Evolutionary conservation across 2,113 vertebrate species (phyloP), one percentile per base, ranked within the genome.

Genomic region (Pipa parva): DNA sequence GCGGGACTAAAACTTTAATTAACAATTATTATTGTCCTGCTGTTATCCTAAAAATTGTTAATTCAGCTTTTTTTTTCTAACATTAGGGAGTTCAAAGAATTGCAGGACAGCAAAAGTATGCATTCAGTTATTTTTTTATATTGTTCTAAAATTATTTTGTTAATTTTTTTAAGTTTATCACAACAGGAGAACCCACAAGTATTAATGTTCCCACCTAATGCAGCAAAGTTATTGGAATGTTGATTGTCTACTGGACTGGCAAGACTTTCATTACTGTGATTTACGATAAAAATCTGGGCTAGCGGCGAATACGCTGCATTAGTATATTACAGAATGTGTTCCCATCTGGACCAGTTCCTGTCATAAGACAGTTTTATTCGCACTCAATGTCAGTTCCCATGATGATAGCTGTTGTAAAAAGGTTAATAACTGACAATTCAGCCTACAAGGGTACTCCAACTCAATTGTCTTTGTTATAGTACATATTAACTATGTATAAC

Each of bases 11-110:
- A 46, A 37, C 42, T 60, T 59, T 68, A 59, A 68, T 68, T 68
- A 69, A 59, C 56, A 42, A 51, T 69, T 69, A 59, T 69, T 69
- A 69, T 69, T 60, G 57, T 51, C 56, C 56, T 69, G 56, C 45
- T 60, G 54, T 67, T 59, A 67, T 37, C 26, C 24, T 52, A 61
- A 42, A 52, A 60, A 60, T 56, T 21, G 21, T 18, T 24, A 39
- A 39, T 10, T 5, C n/a, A 21, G 24, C 22, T 51, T 51, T 57
- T 13, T 56, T 21, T 49, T 49, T 31, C 7, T 18, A 31, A 56
- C 21, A 49, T 29, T 20, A 59, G 63, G 25, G 25, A 42, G 3
- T 25, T 36, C 8, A 3, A 31, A 33, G 20, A 24, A 27, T 15
- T 12, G 37, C 13, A 39, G 13, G 36, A 12, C 13, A 31, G 10